Percentiles rank a stretch among this genome's conserved stretches.
These are phyloP conservation scores for Cossypha dichroa DNA, from an alignment of 2,797 vertebrate species.

Conservation along the genomic window DNA sequence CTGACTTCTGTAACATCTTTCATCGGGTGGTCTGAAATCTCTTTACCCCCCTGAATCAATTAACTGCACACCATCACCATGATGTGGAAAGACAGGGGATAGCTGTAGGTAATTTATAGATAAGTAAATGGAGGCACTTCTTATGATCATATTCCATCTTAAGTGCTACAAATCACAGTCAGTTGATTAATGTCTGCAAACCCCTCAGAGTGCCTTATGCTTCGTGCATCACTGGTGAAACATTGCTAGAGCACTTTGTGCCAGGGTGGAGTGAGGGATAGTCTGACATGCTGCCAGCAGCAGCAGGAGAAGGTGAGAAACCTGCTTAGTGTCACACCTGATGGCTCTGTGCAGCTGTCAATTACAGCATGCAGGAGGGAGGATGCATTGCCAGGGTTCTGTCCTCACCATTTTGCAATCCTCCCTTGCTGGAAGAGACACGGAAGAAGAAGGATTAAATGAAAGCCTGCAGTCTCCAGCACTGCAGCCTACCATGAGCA, in stretches of 20 bases:
- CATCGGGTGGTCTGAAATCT: neutral
- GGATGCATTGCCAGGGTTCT: accelerated
- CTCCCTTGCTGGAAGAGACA: neutral
- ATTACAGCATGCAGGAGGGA: accelerated
- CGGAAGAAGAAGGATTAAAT: neutral
- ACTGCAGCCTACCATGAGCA: neutral
- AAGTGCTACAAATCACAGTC: neutral
- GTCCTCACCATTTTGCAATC: accelerated
- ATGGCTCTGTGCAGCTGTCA: neutral
- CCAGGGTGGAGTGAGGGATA: neutral
- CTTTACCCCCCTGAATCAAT: neutral
- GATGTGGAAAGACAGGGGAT: neutral
- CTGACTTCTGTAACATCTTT: neutral
- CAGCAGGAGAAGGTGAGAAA: neutral
- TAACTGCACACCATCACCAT: neutral
- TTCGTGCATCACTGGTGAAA: neutral
- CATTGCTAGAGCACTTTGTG: neutral
- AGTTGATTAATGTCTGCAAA: neutral
- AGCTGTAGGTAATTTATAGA: slow-evolving; percentile 17
- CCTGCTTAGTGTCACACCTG: neutral
- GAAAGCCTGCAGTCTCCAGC: neutral
- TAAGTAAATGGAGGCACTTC: neutral
- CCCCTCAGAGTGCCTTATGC: neutral
- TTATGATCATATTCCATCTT: neutral
- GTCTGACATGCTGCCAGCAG: neutral